These are phyloP conservation scores for Micronycteris hirsuta DNA, from an alignment of 2,113 vertebrate species.

Conservation along the genomic window DNA sequence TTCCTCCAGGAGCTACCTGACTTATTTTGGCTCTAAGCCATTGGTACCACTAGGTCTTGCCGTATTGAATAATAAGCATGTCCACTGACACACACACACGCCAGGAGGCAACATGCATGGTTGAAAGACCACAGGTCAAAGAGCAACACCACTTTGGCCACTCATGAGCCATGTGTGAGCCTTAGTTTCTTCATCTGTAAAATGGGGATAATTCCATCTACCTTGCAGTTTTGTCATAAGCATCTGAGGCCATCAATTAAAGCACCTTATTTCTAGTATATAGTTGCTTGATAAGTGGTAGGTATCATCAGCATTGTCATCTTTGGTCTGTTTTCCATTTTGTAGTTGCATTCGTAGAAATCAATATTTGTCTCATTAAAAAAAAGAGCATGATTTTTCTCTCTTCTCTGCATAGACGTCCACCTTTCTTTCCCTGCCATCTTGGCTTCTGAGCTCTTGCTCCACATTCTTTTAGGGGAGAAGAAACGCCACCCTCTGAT, in stretches of 20 bases:
- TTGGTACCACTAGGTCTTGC: background rate
- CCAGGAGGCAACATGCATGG: background rate
- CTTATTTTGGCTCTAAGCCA: background rate
- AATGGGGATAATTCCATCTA: background rate
- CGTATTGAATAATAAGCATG: rapidly evolving
- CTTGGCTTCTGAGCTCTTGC: conserved; percentile 13
- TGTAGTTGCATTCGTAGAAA: background rate
- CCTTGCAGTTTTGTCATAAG: background rate
- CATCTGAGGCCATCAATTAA: background rate
- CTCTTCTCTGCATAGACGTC: background rate
- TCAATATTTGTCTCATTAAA: background rate
- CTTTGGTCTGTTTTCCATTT: background rate
- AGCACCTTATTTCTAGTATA: too few species aligned
- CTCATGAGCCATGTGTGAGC: background rate
- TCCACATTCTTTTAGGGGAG: conserved; percentile 33
- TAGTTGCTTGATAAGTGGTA: background rate
- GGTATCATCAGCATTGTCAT: rapidly evolving
- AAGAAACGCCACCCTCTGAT: conserved; percentile 25
- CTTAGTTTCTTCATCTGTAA: background rate
- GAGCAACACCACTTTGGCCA: background rate
- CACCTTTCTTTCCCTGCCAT: background rate
- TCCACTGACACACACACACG: rapidly evolving
- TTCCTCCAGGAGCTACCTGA: background rate
- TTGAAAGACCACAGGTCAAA: background rate
- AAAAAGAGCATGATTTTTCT: background rate